Evolutionary conservation across 2,797 vertebrate species (phyloP).

Genomic region (Bradypus variegatus): DNA sequence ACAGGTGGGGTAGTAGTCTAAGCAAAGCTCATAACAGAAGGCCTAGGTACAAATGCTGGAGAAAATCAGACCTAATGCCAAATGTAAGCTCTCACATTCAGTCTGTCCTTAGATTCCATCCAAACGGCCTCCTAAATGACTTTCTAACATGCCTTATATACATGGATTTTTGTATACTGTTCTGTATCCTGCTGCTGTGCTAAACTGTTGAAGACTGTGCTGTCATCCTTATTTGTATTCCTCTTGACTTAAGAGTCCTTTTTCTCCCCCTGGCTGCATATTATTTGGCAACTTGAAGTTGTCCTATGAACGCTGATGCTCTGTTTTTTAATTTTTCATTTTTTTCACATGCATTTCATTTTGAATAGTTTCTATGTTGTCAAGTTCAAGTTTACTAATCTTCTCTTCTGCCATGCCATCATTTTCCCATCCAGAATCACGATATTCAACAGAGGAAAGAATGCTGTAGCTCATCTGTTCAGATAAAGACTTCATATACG

Average conservation of each 20-base stretch:
- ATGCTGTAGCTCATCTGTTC: no score
- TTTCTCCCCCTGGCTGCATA: neutral
- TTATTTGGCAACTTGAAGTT: neutral
- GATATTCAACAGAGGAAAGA: no score
- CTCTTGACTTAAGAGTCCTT: neutral
- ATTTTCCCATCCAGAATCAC: neutral
- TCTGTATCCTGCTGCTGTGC: neutral
- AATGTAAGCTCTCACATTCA: neutral
- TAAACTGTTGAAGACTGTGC: neutral
- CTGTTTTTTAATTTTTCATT: neutral
- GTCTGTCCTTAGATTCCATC: neutral
- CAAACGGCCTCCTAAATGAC: no score
- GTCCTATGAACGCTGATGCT: neutral
- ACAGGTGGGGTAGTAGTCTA: neutral
- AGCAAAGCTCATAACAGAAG: neutral
- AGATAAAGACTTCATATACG: neutral
- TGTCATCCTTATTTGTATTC: neutral
- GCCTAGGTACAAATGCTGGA: neutral
- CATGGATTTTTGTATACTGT: neutral
- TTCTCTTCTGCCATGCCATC: neutral
- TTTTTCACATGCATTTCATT: neutral
- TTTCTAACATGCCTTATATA: neutral
- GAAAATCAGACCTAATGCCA: neutral
- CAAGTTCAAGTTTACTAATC: neutral
- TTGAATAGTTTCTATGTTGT: neutral